Evolutionary conservation across 1,140 invertebrate species (phyloP).

Genomic region (Penaeus vannamei): DNA sequence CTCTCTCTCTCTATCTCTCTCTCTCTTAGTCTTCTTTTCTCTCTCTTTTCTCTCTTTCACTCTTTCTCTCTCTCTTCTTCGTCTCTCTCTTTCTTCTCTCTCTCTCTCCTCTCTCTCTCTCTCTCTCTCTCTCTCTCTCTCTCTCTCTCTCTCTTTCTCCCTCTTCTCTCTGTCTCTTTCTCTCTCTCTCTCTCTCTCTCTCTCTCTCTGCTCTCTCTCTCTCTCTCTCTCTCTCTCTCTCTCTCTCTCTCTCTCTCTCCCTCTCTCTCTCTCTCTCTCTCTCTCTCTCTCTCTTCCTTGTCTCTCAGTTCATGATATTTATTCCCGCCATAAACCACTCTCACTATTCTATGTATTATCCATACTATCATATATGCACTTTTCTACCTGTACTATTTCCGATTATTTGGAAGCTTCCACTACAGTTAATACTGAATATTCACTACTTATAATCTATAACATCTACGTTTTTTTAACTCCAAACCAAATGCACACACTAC

Average conservation of each 20-base stretch:
- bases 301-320: neutral
- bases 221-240: neutral
- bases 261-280: neutral
- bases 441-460: no score
- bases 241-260: neutral
- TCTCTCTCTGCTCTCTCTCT: neutral
- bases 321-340: no score
- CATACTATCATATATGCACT: no score
- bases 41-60: neutral
- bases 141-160: slow-evolving; percentile 22
- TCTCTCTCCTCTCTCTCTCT: neutral
- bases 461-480: no score
- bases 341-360: no score
- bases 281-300: neutral
- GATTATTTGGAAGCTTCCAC: no score
- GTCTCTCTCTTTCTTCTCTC: neutral
- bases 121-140: neutral
- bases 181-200: neutral
- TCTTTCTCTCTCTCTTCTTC: neutral
- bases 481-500: no score
- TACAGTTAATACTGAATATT: no score
- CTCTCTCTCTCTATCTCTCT: neutral
- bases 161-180: neutral
- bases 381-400: no score
- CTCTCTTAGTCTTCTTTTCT: neutral